phyloP scores from a whole-genome alignment of 2,113 vertebrate genomes.

The Dendropsophus ebraccatus region DNA sequence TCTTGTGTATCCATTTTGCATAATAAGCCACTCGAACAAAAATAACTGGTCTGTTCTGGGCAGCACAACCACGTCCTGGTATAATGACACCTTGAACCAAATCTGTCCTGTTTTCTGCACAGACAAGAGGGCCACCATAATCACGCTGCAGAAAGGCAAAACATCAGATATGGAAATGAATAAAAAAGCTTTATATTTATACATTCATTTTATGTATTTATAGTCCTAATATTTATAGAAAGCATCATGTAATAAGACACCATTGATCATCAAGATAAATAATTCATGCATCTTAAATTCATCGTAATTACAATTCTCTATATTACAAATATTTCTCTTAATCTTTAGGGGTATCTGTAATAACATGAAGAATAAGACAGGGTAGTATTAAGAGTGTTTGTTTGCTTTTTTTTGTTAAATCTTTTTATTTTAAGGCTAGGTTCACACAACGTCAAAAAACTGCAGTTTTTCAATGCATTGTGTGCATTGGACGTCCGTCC shows the following conservation, averaged over 20 bases:
- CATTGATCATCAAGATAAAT: not conserved
- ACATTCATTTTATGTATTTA: not conserved
- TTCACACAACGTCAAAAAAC: too few species aligned
- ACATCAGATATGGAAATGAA: not conserved
- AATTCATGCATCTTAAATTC: not conserved
- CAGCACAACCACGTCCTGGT: conserved; percentile 90
- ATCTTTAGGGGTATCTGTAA: too few species aligned
- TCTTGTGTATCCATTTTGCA: conserved; percentile 95
- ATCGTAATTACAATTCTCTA: too few species aligned
- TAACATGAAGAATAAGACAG: too few species aligned
- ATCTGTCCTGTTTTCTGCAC: conserved; percentile 89
- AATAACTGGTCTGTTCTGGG: conserved; percentile 88
- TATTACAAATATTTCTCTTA: too few species aligned
- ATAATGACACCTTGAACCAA: conserved; percentile 94
- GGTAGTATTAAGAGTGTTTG: too few species aligned
- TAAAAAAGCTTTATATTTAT: not conserved
- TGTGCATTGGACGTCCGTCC: too few species aligned
- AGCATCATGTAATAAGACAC: not conserved
- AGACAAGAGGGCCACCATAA: conserved; percentile 95
- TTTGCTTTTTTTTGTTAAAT: too few species aligned
- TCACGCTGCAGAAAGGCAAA: conserved; percentile 79
- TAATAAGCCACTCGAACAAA: conserved; percentile 95
- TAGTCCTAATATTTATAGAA: not conserved
- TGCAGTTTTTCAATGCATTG: too few species aligned
- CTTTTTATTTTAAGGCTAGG: too few species aligned